Evolutionary conservation across 2,888 invertebrate species (phyloP).

Genomic region (Antitype chi): DNA sequence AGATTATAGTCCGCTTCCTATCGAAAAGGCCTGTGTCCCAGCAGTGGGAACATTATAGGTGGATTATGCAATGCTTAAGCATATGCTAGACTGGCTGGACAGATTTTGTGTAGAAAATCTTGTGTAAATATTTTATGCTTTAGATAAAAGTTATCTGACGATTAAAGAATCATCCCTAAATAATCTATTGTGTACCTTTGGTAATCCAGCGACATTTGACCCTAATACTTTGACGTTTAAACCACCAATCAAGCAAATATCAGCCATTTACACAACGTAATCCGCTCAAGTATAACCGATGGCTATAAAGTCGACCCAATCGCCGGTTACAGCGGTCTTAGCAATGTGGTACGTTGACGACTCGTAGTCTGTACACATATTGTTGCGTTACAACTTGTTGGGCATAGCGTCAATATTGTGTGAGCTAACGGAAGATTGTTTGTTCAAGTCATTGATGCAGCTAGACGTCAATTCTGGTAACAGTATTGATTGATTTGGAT

Average conservation of each 20-base stretch:
- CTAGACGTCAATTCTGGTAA: background rate
- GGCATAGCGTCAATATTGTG: conserved; percentile 32
- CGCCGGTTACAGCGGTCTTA: conserved; percentile 17
- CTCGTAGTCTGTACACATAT: background rate
- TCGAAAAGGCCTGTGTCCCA: too few relatives aligned
- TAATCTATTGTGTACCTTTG: too few relatives aligned
- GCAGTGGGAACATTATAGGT: too few relatives aligned
- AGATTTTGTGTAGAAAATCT: background rate
- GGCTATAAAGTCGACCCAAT: conserved; percentile 18
- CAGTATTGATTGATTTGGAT: background rate
- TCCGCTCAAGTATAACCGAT: background rate
- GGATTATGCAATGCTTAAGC: too few relatives aligned
- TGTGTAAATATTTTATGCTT: background rate
- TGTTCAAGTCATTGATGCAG: conserved; percentile 6
- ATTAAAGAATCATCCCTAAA: background rate
- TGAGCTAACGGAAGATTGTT: conserved; percentile 21
- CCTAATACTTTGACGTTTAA: background rate
- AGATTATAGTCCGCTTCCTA: too few relatives aligned
- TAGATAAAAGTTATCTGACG: background rate
- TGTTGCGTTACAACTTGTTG: conserved; percentile 3
- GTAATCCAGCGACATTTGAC: background rate
- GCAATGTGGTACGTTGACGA: conserved; percentile 7
- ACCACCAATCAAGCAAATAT: background rate
- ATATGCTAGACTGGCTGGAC: too few relatives aligned
- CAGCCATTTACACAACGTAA: background rate